Conservation (phyloP, 2,113 vertebrate species). For the Vulpes lagopus region DNA sequence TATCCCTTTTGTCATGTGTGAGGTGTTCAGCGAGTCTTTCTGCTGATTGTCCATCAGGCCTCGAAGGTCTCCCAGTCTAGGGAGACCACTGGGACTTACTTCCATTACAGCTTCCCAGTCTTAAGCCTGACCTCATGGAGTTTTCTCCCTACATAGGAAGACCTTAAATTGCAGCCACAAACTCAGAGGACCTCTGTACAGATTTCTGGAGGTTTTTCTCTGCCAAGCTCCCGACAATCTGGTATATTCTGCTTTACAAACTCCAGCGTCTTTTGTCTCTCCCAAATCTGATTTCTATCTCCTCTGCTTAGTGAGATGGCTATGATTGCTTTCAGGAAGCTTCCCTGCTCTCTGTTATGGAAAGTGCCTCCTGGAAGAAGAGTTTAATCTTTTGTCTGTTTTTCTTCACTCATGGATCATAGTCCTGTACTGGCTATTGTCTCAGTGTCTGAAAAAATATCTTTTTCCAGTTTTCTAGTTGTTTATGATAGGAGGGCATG, state of each 20-base stretch:
- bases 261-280: background rate
- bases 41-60: background rate
- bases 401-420: background rate
- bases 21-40: background rate
- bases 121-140: background rate
- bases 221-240: background rate
- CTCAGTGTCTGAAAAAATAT: constrained; percentile 23
- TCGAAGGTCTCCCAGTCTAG: background rate
- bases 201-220: constrained; percentile 6
- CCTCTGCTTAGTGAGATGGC: background rate
- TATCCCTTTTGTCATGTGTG: background rate
- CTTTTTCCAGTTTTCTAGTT: constrained; percentile 12
- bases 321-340: background rate
- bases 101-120: background rate
- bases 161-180: background rate
- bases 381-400: background rate
- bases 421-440: background rate
- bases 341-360: background rate
- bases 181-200: background rate
- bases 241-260: background rate
- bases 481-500: background rate
- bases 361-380: background rate
- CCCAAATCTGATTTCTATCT: background rate
- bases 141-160: background rate
- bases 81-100: background rate